Evolutionary conservation across 2,888 invertebrate species (phyloP), one percentile per base, ranked within the genome.

Genomic region (Platerodrilus igneus): DNA sequence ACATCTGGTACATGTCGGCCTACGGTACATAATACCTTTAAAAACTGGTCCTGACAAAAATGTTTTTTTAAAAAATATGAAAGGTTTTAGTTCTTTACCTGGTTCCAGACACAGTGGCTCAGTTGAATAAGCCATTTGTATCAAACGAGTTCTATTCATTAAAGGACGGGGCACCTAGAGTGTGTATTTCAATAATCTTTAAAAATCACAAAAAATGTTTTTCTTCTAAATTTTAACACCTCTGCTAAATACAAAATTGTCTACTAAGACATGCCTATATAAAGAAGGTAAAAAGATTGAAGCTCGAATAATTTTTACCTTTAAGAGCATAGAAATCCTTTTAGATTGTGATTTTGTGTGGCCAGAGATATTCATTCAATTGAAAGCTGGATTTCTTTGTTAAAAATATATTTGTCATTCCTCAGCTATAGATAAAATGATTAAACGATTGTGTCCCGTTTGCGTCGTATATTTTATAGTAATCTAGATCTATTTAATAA

Each of bases 141-240:
- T 18, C 18, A 38, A 47, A 37, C 31, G 19, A 11, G 7, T 19
- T 13, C 9, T 14, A 15, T n/a, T 9, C 7, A 30, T 10, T 21
- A 31, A 6, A 8, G 11, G 17, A 8, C n/a, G 16, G 42, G 26
- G 3, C 32, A 6, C 15, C 34, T 46, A 37, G 15, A 40, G 49
- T 47, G 45, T 51, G 47, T 44, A 51, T 51, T 51, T 51, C 51
- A 42, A 48, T 51, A 51, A 51, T 51, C 51, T 49, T 44, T 49
- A 51, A 51, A 51, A 51, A 51, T 51, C 47, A 51, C 51, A 51
- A 51, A 51, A 51, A 49, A 49, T 48, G 41, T 51, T 48, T 48
- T 48, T 45, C 48, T 46, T 46, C 37, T 33, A 44, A 49, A 47
- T 47, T 47, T 51, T 49, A 51, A 51, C 51, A 51, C 51, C 47